phyloP scores from a whole-genome alignment of 2,113 vertebrate species.

The Lota lota region DNA sequence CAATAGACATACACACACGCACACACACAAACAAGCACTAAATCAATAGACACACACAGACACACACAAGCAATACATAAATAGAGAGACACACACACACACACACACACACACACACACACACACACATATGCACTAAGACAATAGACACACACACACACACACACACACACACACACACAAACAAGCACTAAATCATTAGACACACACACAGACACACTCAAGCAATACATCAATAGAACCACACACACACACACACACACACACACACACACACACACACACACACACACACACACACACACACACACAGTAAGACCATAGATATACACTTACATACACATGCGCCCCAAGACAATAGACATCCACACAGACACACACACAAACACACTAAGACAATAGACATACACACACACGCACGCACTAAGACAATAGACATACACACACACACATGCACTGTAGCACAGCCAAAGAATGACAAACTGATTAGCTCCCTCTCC shows the following conservation, averaged over 20 bases:
- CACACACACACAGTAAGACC: neutral
- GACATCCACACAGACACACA: neutral
- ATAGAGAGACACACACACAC: neutral
- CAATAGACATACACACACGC: neutral
- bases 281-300: neutral
- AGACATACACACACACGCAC: neutral
- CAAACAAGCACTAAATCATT: too few relatives aligned
- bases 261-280: neutral
- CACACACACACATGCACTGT: constrained; percentile 6
- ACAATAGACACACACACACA: neutral
- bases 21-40: neutral
- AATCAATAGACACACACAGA: neutral
- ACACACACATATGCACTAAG: constrained; percentile 7
- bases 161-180: neutral
- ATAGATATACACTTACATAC: constrained; percentile 6
- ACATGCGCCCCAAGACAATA: neutral
- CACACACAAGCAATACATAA: neutral
- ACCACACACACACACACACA: neutral
- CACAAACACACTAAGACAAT: neutral
- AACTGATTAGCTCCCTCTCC: constrained; percentile 64
- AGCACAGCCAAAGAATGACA: constrained; percentile 37
- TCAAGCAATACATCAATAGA: neutral
- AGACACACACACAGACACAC: constrained; percentile 3
- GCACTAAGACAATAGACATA: neutral
- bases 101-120: constrained; percentile 3